A percentile compares a stretch with the other conserved stretches of the same genome.
Evolutionary conservation across 1,140 invertebrate genomes (phyloP).

Genomic region (Drosophila insularis): DNA sequence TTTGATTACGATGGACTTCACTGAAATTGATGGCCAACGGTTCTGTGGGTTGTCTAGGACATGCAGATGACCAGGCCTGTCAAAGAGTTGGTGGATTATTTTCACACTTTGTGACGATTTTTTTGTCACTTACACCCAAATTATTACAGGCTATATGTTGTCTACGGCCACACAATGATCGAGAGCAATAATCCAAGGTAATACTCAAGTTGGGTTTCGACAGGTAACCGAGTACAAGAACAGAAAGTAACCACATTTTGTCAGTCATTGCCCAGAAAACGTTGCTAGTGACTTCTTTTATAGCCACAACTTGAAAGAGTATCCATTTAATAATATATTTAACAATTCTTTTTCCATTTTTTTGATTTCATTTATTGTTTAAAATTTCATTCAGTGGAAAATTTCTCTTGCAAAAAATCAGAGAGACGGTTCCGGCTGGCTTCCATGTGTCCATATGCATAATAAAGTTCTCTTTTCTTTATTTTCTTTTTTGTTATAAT

Average conservation of each 20-base stretch:
- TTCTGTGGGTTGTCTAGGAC: conserved; percentile 33
- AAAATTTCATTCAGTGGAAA: neutral
- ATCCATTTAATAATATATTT: no score
- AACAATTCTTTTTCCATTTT: neutral
- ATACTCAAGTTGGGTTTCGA: neutral
- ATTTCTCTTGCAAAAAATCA: no score
- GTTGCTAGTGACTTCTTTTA: neutral
- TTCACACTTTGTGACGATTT: no score
- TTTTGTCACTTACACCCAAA: neutral
- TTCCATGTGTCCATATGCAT: no score
- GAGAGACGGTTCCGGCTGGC: no score
- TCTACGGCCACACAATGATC: neutral
- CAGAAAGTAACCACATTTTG: neutral
- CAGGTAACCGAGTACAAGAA: neutral
- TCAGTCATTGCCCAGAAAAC: neutral
- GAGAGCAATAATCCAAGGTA: neutral
- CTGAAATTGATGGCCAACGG: conserved; percentile 14
- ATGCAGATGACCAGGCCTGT: conserved; percentile 37
- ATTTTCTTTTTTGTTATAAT: neutral
- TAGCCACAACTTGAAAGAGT: neutral
- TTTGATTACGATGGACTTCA: neutral
- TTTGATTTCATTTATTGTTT: neutral
- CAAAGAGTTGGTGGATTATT: neutral
- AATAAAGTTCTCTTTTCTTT: neutral
- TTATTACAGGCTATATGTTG: neutral